A percentile compares a stretch with the other conserved stretches of the same genome.
phyloP scores from a whole-genome alignment of 2,113 vertebrate species.

The Neomonachus schauinslandi region DNA sequence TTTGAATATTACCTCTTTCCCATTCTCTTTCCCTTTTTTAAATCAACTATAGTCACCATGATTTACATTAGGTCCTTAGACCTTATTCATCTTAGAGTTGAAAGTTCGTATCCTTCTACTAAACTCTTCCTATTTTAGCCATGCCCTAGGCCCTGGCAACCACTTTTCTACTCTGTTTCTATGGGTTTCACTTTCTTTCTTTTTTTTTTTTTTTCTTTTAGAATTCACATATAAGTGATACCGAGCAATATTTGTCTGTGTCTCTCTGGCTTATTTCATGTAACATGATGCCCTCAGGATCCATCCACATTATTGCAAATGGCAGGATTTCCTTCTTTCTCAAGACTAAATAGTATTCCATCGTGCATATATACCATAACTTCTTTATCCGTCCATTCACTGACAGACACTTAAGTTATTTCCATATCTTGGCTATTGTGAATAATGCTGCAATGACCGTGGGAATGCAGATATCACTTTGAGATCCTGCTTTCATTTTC shows the following conservation, averaged over 20 bases:
- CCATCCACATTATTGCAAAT: not conserved
- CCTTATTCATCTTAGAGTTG: not conserved
- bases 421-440: not conserved
- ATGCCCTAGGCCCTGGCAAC: not conserved
- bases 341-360: not conserved
- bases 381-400: not conserved
- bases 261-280: not conserved
- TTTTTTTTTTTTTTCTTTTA: not conserved
- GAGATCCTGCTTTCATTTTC: not conserved
- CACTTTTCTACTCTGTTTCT: not conserved
- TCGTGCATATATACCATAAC: not conserved
- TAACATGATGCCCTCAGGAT: not conserved
- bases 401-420: not conserved
- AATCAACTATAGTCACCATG: not conserved
- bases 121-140: not conserved
- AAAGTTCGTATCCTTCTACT: not conserved
- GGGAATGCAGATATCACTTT: not conserved
- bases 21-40: not conserved
- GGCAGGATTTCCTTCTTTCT: not conserved
- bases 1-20: not conserved
- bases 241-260: not conserved
- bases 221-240: not conserved
- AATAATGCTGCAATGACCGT: not conserved
- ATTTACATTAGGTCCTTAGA: not conserved
- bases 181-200: not conserved